A percentile compares a stretch with the other conserved stretches of the same genome.
These are phyloP conservation scores for Gymnocypris eckloni DNA, from an alignment of 2,797 vertebrate genomes.

Conservation along the genomic window DNA sequence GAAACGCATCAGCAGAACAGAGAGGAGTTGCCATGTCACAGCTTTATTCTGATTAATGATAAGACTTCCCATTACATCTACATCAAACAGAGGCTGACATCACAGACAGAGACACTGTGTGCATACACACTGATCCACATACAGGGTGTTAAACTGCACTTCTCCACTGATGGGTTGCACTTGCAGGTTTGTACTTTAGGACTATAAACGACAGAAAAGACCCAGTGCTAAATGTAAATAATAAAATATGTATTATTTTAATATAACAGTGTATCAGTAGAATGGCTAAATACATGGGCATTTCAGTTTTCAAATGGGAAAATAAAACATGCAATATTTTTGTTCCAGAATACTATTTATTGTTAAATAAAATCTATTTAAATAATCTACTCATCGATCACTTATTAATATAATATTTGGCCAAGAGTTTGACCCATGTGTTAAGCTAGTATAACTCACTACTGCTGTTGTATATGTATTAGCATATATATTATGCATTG, in stretches of 20 bases:
- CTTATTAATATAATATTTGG: background rate
- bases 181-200: background rate
- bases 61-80: conserved; percentile 9
- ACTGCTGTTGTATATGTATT: background rate
- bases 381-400: background rate
- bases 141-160: background rate
- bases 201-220: too few relatives aligned
- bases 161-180: background rate
- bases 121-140: background rate
- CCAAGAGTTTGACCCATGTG: background rate
- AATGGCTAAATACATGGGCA: background rate
- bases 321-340: background rate
- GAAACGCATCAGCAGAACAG: conserved; percentile 19
- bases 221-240: too few relatives aligned
- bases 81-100: conserved; percentile 1
- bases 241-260: too few relatives aligned
- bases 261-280: background rate
- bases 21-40: conserved; percentile 24
- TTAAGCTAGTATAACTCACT: background rate
- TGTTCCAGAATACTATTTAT: background rate
- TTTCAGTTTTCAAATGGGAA: background rate
- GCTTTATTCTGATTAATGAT: conserved; percentile 30
- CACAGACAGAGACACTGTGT: background rate
- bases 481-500: too few relatives aligned
- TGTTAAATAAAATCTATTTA: background rate